Evolutionary conservation across 2,113 vertebrate genomes (phyloP).

Genomic region (Mugil cephalus): DNA sequence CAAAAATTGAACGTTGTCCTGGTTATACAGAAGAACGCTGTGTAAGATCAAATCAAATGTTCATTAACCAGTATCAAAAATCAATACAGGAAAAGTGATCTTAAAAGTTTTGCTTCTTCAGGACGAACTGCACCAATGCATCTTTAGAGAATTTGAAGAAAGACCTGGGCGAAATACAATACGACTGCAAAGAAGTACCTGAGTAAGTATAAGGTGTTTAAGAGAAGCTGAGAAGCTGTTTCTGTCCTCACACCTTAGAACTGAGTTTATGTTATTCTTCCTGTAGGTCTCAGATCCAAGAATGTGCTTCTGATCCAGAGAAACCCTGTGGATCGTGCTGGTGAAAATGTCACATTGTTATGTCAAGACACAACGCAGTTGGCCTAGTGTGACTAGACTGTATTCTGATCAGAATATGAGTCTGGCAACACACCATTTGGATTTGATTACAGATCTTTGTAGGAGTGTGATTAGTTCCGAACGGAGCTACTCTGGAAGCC

Average conservation of each 20-base stretch:
- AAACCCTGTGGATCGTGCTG: conserved; percentile 68
- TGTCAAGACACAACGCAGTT: too few species aligned
- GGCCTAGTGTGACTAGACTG: too few species aligned
- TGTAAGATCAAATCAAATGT: conserved; percentile 7
- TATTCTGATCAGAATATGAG: too few species aligned
- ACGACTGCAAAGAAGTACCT: neutral
- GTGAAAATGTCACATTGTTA: conserved; percentile 30
- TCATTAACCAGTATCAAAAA: neutral
- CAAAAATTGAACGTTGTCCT: neutral
- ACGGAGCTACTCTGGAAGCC: too few species aligned
- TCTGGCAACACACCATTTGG: too few species aligned
- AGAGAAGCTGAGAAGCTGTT: accelerated
- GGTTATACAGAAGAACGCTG: neutral
- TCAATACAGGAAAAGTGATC: neutral
- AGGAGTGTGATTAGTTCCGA: too few species aligned
- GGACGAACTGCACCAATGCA: neutral
- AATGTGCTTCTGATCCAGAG: conserved; percentile 45
- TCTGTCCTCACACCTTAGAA: neutral
- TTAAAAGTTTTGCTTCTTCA: neutral
- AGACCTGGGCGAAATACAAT: neutral
- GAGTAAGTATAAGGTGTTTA: neutral
- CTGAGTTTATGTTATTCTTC: neutral
- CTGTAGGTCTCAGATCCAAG: neutral
- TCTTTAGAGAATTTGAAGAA: neutral
- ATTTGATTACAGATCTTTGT: too few species aligned